These are phyloP conservation scores for Idaea straminata DNA, from an alignment of 2,888 invertebrate genomes.

Conservation along the genomic window DNA sequence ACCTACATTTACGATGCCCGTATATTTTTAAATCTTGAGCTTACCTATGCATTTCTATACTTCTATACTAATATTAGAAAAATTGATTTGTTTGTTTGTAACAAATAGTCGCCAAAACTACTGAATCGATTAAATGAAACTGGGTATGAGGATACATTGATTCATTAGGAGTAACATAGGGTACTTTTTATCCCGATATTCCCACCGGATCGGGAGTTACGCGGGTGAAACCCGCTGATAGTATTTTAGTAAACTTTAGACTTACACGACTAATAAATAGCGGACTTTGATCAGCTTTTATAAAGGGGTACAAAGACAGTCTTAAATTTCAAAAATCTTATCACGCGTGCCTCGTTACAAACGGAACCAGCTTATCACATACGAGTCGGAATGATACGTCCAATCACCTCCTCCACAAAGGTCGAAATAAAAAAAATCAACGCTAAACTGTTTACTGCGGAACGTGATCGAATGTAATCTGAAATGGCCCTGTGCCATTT, in stretches of 20 bases:
- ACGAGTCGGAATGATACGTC: conserved; percentile 19
- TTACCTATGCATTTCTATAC: background rate
- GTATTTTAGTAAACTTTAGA: too few species aligned
- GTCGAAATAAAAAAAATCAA: conserved; percentile 50
- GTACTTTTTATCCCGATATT: too few species aligned
- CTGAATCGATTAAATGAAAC: too few species aligned
- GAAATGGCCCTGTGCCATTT: conserved; percentile 58
- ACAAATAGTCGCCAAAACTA: too few species aligned
- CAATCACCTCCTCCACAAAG: conserved; percentile 41
- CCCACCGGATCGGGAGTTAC: too few species aligned
- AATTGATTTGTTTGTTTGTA: too few species aligned
- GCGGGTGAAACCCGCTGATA: too few species aligned
- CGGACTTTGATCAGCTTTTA: too few species aligned
- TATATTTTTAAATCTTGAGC: conserved; percentile 4
- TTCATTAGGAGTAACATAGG: too few species aligned
- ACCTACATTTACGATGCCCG: background rate
- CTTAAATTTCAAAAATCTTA: conserved; percentile 17
- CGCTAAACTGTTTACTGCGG: conserved; percentile 62
- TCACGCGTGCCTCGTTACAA: conserved; percentile 26
- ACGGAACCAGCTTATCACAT: conserved; percentile 28
- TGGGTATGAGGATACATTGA: too few species aligned
- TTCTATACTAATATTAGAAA: background rate
- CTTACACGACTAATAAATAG: too few species aligned
- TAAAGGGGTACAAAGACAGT: too few species aligned
- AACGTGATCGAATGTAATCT: conserved; percentile 66